phyloP scores from a whole-genome alignment of 1,140 invertebrate genomes.

The Aricia agestis region DNA sequence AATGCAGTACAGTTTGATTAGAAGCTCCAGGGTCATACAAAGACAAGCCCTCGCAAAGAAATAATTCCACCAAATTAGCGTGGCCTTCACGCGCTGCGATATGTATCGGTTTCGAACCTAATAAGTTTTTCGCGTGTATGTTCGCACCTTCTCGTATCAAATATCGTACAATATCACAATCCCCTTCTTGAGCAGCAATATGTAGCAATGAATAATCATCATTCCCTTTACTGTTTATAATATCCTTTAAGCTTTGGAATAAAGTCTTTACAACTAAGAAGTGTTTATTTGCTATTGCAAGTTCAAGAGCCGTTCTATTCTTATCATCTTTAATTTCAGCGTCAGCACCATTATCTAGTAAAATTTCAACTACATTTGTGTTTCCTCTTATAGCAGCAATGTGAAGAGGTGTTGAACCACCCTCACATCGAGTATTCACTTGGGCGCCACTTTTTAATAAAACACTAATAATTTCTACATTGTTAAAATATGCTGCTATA shows the following conservation, averaged over 20 bases:
- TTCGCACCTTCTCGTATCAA: constrained; percentile 11
- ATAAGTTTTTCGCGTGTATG: constrained; percentile 9
- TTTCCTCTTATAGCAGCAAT: background rate
- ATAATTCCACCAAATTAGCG: constrained; percentile 3
- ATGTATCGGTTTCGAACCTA: constrained; percentile 14
- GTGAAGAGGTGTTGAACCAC: background rate
- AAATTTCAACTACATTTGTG: background rate
- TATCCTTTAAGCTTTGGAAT: background rate
- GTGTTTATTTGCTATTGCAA: constrained; percentile 2
- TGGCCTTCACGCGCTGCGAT: constrained; percentile 12
- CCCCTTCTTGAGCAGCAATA: constrained; percentile 7
- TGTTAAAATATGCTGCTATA: constrained; percentile 2
- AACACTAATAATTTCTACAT: background rate
- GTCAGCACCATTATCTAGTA: constrained; percentile 1
- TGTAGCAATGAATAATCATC: constrained; percentile 12
- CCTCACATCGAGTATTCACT: background rate
- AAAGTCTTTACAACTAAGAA: background rate
- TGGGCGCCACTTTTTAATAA: background rate
- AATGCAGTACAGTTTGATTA: constrained; percentile 11
- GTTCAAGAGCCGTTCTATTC: background rate
- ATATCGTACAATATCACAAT: constrained; percentile 11
- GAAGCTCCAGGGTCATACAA: background rate
- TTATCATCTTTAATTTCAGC: background rate
- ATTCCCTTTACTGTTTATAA: constrained; percentile 1
- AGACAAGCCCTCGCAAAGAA: constrained; percentile 2